Evolutionary conservation across 1,140 invertebrate genomes (phyloP).

Genomic region (Pseudomyrmex cubaensis): DNA sequence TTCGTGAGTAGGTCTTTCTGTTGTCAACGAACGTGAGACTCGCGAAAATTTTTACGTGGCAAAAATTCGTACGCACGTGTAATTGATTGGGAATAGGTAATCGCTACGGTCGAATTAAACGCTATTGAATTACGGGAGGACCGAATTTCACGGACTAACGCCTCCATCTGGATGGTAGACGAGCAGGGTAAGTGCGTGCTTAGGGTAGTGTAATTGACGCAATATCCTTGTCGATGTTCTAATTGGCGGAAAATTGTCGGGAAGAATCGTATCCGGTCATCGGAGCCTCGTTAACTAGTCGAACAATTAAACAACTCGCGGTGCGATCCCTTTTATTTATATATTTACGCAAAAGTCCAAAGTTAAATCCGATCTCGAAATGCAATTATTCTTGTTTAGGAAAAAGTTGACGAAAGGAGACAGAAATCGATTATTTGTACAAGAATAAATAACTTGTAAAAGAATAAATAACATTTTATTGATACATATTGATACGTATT

Average conservation of each 20-base stretch:
- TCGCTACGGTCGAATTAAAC: constrained; percentile 48
- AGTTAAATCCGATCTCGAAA: not conserved
- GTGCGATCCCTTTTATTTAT: not conserved
- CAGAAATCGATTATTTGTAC: constrained; percentile 13
- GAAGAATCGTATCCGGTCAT: constrained; percentile 17
- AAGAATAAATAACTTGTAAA: constrained; percentile 19
- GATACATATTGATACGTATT: not conserved
- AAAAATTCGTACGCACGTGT: not conserved
- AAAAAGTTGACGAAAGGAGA: not conserved
- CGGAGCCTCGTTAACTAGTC: constrained; percentile 47
- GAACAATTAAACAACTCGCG: constrained; percentile 27
- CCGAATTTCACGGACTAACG: constrained; percentile 77
- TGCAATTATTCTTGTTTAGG: not conserved
- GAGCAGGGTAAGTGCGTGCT: constrained; percentile 32
- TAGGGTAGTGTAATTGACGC: constrained; percentile 72
- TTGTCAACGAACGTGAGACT: not conserved
- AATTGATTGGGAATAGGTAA: constrained; percentile 25
- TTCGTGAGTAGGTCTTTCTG: too few relatives aligned
- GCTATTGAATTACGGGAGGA: constrained; percentile 67
- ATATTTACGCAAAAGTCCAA: not conserved
- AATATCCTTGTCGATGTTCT: constrained; percentile 65
- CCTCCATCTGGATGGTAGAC: constrained; percentile 65
- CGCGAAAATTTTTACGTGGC: constrained; percentile 1
- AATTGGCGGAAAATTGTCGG: constrained; percentile 76
- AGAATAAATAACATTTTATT: constrained; percentile 32